Evolutionary conservation across 53 echinoderm and acorn worm genomes (phyloP), one percentile per base, ranked within the genome.

Genomic region (Holothuria scabra): DNA sequence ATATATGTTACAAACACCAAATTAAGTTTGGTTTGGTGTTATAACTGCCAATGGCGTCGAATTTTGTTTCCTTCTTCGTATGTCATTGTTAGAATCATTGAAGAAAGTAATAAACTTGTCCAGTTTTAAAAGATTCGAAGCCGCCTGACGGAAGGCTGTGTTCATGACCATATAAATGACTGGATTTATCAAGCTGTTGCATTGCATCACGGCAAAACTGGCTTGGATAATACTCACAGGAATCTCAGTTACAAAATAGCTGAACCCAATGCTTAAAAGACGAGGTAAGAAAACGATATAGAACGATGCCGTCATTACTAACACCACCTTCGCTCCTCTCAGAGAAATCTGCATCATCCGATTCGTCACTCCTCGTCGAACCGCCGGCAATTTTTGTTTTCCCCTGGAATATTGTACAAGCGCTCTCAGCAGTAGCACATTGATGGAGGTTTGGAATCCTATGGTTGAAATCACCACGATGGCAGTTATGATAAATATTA

Each of bases 261-360:
- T 8, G 12, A 76, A 20, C 24, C 56, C 76, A 24, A 25, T 46
- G 46, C 76, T 49, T 24, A 76, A 1, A 28, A 56, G 6, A 11
- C 28, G 56, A 20, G 76, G 76, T 12, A 76, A 16, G 46, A 76
- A 76, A 28, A 56, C 49, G 19, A 76, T 29, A 28, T 76, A 76
- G 46, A 76, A 76, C 11, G 76, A 56, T 16, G 23, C 30, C 4
- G 76, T 52, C 76, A 76, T 76, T 28, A 76, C 76, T 14, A 76
- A 29, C 25, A 76, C 76, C 52, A 56, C 26, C 13, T 30, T 56
- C 18, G 76, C 76, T 19, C 46, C 52, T 25, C 56, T 38, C 30
- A 29, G 19, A 20, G 76, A 52, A 13, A 56, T 76, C 56, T 56
- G 41, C 41, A 41, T 8, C 41, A 41, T 41, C 10, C 0, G 3